A percentile compares a stretch with the other conserved stretches of the same genome.
phyloP scores from a whole-genome alignment of 2,797 vertebrate species.

The Siniperca obscura region DNA sequence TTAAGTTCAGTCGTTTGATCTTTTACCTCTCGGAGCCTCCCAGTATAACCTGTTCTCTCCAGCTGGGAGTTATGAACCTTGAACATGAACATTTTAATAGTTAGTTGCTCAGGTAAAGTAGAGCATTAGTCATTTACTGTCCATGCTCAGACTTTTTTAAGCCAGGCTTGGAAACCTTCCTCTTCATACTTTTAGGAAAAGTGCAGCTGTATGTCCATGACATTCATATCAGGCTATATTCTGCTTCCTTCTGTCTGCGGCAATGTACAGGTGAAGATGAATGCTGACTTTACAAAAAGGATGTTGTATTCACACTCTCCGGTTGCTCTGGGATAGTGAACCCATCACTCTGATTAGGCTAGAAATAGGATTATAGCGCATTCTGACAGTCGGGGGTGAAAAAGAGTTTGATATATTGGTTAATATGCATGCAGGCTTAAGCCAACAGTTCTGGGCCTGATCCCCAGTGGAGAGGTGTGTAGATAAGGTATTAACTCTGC shows the following conservation, averaged over 20 bases:
- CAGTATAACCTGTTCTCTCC: slow-evolving; percentile 23
- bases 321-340: slow-evolving; percentile 55
- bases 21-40: slow-evolving; percentile 13
- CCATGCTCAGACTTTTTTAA: slow-evolving; percentile 10
- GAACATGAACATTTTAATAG: neutral
- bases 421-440: slow-evolving; percentile 75
- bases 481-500: slow-evolving; percentile 66
- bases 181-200: slow-evolving; percentile 19
- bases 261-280: slow-evolving; percentile 60
- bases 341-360: slow-evolving; percentile 61
- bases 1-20: slow-evolving; percentile 16
- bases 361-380: slow-evolving; percentile 72
- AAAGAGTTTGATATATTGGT: slow-evolving; percentile 73
- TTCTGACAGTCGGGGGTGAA: slow-evolving; percentile 61
- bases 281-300: slow-evolving; percentile 68
- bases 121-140: slow-evolving; percentile 7
- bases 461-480: slow-evolving; percentile 58
- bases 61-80: slow-evolving; percentile 9
- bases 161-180: neutral
- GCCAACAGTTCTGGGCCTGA: slow-evolving; percentile 51
- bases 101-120: slow-evolving; percentile 14
- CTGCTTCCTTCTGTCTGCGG: slow-evolving; percentile 30
- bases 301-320: slow-evolving; percentile 51
- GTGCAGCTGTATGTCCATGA: slow-evolving; percentile 21
- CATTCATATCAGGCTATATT: slow-evolving; percentile 33